Percentiles rank a stretch among this genome's conserved stretches.
Evolutionary conservation across 2,797 vertebrate genomes (phyloP).

Genomic region (Cyclura pinguis): DNA sequence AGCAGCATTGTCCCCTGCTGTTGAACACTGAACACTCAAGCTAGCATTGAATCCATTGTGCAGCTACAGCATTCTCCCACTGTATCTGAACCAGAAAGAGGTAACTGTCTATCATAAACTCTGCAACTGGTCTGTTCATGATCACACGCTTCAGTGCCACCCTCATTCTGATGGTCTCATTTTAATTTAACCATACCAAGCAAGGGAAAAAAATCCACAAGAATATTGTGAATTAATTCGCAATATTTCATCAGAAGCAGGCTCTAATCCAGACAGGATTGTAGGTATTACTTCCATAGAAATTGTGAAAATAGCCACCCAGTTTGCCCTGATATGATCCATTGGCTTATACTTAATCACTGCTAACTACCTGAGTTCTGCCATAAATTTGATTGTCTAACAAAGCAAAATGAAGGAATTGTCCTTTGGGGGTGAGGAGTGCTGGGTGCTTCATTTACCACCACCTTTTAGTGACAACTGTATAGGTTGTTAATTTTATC

Average conservation of each 20-base stretch:
- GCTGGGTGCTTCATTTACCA: background rate
- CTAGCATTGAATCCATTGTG: background rate
- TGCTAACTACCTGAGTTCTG: background rate
- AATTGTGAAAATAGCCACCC: background rate
- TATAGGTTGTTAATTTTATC: slow-evolving; percentile 27
- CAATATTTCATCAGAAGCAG: background rate
- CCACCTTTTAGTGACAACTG: background rate
- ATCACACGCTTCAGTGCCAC: background rate
- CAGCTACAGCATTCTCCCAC: background rate
- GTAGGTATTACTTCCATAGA: background rate
- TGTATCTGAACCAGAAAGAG: background rate
- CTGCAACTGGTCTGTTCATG: background rate
- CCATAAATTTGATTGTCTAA: background rate
- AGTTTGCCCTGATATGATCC: background rate
- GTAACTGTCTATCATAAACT: background rate
- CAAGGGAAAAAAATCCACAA: background rate
- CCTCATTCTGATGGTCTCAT: background rate
- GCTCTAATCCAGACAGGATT: background rate
- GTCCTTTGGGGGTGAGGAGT: too few species aligned
- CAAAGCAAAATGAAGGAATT: background rate
- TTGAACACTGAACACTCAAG: background rate
- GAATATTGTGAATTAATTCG: background rate
- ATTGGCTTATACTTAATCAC: background rate
- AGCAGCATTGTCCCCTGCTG: background rate
- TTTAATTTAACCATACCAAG: background rate